phyloP scores from a whole-genome alignment of 1,140 invertebrate genomes.

The Tribolium castaneum region DNA sequence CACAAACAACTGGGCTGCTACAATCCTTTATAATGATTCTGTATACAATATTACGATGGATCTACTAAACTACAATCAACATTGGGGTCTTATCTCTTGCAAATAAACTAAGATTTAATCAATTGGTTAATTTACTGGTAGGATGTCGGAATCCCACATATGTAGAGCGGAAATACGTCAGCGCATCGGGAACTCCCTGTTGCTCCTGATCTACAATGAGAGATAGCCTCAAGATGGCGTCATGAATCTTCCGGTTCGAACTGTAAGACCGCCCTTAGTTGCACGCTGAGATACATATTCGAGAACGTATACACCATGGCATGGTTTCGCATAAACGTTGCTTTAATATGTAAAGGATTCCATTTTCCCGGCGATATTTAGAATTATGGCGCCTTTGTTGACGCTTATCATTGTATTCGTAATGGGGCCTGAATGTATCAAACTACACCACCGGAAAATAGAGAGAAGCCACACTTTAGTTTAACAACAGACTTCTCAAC shows the following conservation, averaged over 20 bases:
- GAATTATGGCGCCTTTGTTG: slow-evolving; percentile 25
- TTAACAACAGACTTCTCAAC: background rate
- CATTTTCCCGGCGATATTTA: slow-evolving; percentile 35
- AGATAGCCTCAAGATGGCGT: slow-evolving; percentile 37
- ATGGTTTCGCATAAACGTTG: background rate
- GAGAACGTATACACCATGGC: background rate
- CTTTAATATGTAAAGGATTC: slow-evolving; percentile 31
- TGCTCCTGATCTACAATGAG: slow-evolving; percentile 26
- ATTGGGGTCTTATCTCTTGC: background rate
- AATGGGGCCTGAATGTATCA: slow-evolving; percentile 4
- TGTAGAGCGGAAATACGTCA: slow-evolving; percentile 31
- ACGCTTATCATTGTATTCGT: slow-evolving; percentile 25
- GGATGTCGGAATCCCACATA: slow-evolving; percentile 19
- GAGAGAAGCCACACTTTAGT: background rate
- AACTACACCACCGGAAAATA: slow-evolving; percentile 27
- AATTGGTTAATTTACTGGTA: slow-evolving; percentile 20
- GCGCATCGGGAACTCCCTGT: slow-evolving; percentile 34
- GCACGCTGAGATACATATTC: slow-evolving; percentile 1
- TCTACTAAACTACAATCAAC: background rate
- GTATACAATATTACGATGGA: background rate
- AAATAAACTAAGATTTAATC: slow-evolving; percentile 36
- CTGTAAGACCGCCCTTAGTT: slow-evolving; percentile 5
- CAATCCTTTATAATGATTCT: too few species aligned
- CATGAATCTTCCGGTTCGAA: slow-evolving; percentile 33
- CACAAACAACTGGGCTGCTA: too few species aligned